Percentiles rank a stretch among this genome's conserved stretches.
phyloP scores from a whole-genome alignment of 2,113 vertebrate genomes.

The Peucedramus taeniatus region DNA sequence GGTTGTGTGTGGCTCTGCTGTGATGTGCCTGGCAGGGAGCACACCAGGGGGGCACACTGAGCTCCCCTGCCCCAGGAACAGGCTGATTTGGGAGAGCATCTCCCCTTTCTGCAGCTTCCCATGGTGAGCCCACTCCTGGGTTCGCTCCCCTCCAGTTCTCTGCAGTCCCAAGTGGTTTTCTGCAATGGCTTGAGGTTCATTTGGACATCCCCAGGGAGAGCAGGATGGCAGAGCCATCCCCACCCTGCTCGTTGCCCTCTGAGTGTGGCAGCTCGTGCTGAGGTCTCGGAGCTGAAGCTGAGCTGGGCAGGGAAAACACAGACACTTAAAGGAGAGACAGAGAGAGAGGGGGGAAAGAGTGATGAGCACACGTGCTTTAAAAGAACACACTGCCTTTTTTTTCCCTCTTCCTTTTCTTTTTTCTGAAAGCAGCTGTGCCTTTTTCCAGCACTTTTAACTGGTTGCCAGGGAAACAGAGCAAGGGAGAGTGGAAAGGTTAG shows the following conservation, averaged over 20 bases:
- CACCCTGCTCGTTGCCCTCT: slow-evolving; percentile 10
- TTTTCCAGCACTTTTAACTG: slow-evolving; percentile 75
- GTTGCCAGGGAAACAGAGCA: slow-evolving; percentile 79
- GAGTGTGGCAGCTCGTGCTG: fast-evolving
- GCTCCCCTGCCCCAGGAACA: background rate
- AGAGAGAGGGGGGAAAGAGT: background rate
- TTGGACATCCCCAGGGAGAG: background rate
- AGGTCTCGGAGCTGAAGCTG: background rate
- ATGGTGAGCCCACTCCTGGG: fast-evolving
- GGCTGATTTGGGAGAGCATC: background rate
- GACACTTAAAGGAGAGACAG: background rate
- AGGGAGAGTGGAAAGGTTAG: slow-evolving; percentile 75
- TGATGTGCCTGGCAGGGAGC: background rate
- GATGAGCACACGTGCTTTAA: background rate
- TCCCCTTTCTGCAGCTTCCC: background rate
- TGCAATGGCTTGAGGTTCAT: fast-evolving
- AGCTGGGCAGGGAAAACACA: background rate
- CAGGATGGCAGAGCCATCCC: background rate
- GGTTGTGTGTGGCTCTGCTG: background rate
- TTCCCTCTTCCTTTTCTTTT: background rate
- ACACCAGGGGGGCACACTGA: fast-evolving
- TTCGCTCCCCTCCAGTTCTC: fast-evolving
- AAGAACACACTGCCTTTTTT: slow-evolving; percentile 46
- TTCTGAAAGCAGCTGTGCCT: slow-evolving; percentile 68
- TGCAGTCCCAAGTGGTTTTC: background rate